These are phyloP conservation scores for Diploscapter pachys DNA, from an alignment of 1,140 invertebrate genomes.

Conservation along the genomic window DNA sequence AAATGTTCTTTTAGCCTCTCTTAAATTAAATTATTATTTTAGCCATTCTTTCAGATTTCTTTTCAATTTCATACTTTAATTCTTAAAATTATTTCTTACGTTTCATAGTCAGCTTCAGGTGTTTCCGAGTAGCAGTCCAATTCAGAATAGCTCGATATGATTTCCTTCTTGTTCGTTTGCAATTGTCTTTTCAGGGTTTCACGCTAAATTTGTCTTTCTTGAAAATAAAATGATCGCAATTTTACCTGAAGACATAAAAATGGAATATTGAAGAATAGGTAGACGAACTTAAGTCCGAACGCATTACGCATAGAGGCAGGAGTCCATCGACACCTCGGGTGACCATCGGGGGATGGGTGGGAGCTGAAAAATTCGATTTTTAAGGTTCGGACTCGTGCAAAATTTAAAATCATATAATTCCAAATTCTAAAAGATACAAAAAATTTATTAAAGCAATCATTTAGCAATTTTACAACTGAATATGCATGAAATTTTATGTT, in stretches of 20 bases:
- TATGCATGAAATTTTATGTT: no score
- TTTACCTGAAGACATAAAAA: constrained; percentile 80
- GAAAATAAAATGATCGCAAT: constrained; percentile 8
- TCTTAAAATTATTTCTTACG: constrained; percentile 59
- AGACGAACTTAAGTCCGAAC: constrained; percentile 85
- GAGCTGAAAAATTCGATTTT: constrained; percentile 13
- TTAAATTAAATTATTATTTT: neutral
- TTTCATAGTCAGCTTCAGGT: constrained; percentile 83
- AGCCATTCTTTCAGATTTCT: neutral
- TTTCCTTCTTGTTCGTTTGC: constrained; percentile 81
- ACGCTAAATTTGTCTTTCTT: constrained; percentile 60
- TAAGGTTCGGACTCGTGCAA: neutral
- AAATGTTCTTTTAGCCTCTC: neutral
- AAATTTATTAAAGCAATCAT: no score
- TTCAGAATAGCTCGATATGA: constrained; percentile 76
- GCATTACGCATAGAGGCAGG: constrained; percentile 94
- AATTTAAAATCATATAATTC: constrained; percentile 42
- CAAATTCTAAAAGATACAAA: no score
- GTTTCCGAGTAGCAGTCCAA: constrained; percentile 77
- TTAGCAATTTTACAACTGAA: no score
- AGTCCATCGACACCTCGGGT: constrained; percentile 73
- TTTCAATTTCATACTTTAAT: neutral
- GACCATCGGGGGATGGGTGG: constrained; percentile 32
- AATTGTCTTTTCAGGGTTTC: constrained; percentile 81
- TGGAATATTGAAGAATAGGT: constrained; percentile 93